phyloP scores from a whole-genome alignment of 2,797 vertebrate species.

The Sebastes glaucus region DNA sequence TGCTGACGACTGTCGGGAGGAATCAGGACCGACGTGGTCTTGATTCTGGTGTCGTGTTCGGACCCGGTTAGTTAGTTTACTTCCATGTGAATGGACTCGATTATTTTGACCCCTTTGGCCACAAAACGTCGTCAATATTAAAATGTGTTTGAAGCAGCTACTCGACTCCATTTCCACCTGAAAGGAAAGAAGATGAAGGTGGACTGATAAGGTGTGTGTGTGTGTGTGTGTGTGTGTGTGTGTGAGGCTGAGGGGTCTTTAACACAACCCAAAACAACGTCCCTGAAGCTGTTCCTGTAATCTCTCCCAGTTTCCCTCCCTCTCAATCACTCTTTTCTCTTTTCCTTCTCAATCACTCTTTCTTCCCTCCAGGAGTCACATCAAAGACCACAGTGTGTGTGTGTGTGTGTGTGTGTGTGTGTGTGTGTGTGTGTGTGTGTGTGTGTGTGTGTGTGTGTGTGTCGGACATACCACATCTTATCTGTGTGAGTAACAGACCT shows the following conservation, averaged over 20 bases:
- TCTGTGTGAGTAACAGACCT: constrained; percentile 47
- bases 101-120: neutral
- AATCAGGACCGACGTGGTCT: too few species aligned
- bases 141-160: constrained; percentile 4
- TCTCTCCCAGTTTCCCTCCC: constrained; percentile 51
- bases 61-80: neutral
- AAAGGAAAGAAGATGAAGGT: constrained; percentile 41
- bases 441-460: constrained; percentile 19
- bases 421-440: constrained; percentile 27
- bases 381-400: constrained; percentile 51
- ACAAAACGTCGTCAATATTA: constrained; percentile 13
- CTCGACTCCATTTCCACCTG: constrained; percentile 23
- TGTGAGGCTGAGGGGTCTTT: constrained; percentile 10
- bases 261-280: constrained; percentile 50
- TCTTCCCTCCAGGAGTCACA: constrained; percentile 62
- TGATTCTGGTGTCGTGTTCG: too few species aligned
- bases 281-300: constrained; percentile 69
- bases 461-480: constrained; percentile 50
- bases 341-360: constrained; percentile 42
- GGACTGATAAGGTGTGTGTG: constrained; percentile 42
- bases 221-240: constrained; percentile 28
- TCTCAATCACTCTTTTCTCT: constrained; percentile 56
- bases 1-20: too few species aligned
- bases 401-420: constrained; percentile 28
- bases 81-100: neutral